Conservation (phyloP, 2,888 invertebrate species). For the Eupithecia pulchellata region DNA sequence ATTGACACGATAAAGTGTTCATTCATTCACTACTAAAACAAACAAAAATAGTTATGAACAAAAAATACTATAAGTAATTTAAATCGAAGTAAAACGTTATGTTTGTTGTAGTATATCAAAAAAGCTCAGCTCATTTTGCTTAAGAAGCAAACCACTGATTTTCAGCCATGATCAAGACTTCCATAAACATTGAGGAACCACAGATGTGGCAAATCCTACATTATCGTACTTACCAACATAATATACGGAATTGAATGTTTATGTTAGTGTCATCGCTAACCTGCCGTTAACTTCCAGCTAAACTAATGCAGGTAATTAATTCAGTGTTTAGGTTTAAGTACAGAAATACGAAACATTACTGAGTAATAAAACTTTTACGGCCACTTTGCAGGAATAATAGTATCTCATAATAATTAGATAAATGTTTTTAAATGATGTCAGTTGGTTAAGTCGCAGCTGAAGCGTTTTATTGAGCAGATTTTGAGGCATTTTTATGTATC, state of each 20-base stretch:
- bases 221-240: background rate
- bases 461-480: background rate
- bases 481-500: background rate
- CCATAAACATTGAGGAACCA: background rate
- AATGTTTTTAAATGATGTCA: constrained; percentile 2
- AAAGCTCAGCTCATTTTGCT: too few relatives aligned
- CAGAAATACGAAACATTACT: constrained; percentile 4
- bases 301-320: constrained; percentile 4
- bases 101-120: too few relatives aligned
- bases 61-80: too few relatives aligned
- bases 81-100: too few relatives aligned
- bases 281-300: background rate
- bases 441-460: background rate
- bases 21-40: too few relatives aligned
- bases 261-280: constrained; percentile 3
- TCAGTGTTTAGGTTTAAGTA: constrained; percentile 6
- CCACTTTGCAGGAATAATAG: constrained; percentile 10
- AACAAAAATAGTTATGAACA: too few relatives aligned
- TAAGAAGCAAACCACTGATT: too few relatives aligned
- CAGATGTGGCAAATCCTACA: background rate
- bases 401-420: constrained; percentile 8
- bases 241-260: background rate
- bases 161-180: too few relatives aligned
- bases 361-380: constrained; percentile 7
- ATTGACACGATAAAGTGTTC: too few relatives aligned